Evolutionary conservation across 2,113 vertebrate species (phyloP).

Genomic region (Beaufortia kweichowensis): DNA sequence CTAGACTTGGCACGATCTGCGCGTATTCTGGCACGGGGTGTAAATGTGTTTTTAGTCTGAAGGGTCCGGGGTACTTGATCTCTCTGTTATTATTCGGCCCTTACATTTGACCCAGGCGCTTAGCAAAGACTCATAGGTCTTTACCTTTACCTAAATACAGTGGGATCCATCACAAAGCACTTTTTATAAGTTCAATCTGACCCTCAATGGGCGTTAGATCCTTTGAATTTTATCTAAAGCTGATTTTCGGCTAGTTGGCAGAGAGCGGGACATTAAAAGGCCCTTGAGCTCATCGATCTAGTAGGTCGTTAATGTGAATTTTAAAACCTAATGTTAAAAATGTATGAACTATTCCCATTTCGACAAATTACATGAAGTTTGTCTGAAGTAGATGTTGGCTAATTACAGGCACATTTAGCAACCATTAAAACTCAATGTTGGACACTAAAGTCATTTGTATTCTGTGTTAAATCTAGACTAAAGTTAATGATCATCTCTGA

Average conservation of each 20-base stretch:
- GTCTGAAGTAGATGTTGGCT: slow-evolving; percentile 63
- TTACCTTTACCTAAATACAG: background rate
- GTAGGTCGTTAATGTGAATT: slow-evolving; percentile 54
- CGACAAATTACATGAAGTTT: slow-evolving; percentile 68
- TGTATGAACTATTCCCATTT: slow-evolving; percentile 63
- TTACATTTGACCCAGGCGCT: slow-evolving; percentile 31
- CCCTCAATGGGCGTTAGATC: background rate
- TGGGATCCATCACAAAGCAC: background rate
- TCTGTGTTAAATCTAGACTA: slow-evolving; percentile 49
- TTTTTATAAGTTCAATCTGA: background rate
- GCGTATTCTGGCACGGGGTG: slow-evolving; percentile 40
- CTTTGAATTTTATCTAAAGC: slow-evolving; percentile 5
- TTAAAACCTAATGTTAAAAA: slow-evolving; percentile 62
- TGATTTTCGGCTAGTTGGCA: slow-evolving; percentile 36
- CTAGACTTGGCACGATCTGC: slow-evolving; percentile 52
- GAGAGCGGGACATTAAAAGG: slow-evolving; percentile 39
- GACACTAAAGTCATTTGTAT: slow-evolving; percentile 61
- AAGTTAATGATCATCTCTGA: slow-evolving; percentile 54
- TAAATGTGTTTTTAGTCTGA: slow-evolving; percentile 32
- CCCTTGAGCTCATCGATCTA: slow-evolving; percentile 54
- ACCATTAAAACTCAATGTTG: slow-evolving; percentile 59
- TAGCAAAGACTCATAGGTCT: background rate
- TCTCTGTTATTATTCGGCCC: slow-evolving; percentile 40
- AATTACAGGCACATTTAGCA: slow-evolving; percentile 65
- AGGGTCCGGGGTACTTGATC: slow-evolving; percentile 35